Evolutionary conservation across 2,113 vertebrate species (phyloP), one percentile per base, ranked within the genome.

Genomic region (Emydocephalus ijimae): DNA sequence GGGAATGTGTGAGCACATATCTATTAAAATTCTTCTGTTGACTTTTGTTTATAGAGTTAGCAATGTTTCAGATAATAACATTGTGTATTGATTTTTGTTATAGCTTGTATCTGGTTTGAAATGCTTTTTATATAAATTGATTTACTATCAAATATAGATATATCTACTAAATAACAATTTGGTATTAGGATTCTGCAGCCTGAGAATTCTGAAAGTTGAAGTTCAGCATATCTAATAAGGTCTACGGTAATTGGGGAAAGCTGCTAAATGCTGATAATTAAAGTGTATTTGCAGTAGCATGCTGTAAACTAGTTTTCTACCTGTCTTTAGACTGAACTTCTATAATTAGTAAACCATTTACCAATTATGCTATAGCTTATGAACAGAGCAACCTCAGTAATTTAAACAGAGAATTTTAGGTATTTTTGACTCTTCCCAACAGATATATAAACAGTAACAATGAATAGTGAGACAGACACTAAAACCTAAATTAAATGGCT

Each of bases 71-170:
- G 43, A 81, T 14, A 88, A 95, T 94, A 94, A 93, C 87, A 86
- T 26, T 23, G 59, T 39, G 3, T 39, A 56, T 92, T 59, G 57
- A 89, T 52, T 45, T 23, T 56, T 90, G 93, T 94, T 0, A 0
- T 94, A 94, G 91, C 26, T 14, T 26, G 89, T 69, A 86, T 85
- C 91, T 95, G 88, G 45, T 81, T 92, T 89, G 18, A 93, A 43
- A 90, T 93, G 61, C 90, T 92, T 93, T 48, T 86, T 93, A 34
- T 34, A 59, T 95, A 89, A 56, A 29, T 93, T 91, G 95, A 93
- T 74, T 39, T 93, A 50, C 24, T 2, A 54, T 91, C 93, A 54
- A 95, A 93, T 91, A 81, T 81, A 81, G 15, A 81, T 39, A 39
- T 15, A 81, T 81, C n/a, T 81, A 7, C 69, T 43, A 43, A 81